Percentiles rank a stretch among this genome's conserved stretches.
Evolutionary conservation across 2,888 invertebrate species (phyloP).

Genomic region (Thera britannica): DNA sequence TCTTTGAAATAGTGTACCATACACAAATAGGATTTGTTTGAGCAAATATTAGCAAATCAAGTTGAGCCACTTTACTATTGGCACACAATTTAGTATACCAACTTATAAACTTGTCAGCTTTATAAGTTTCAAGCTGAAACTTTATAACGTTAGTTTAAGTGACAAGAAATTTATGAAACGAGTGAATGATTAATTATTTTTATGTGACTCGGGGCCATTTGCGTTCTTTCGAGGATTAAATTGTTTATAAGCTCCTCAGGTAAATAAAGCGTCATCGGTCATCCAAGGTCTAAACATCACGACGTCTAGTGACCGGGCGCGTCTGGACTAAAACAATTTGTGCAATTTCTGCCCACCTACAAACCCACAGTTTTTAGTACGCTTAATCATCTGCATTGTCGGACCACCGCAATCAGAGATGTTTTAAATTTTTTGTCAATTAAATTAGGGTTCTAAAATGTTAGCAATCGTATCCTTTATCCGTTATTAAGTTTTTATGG

Average conservation of each 20-base stretch:
- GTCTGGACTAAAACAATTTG: constrained; percentile 48
- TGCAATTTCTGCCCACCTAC: constrained; percentile 55
- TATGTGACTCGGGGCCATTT: background rate
- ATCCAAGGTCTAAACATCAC: constrained; percentile 32
- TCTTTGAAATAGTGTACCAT: constrained; percentile 31
- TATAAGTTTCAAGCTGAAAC: background rate
- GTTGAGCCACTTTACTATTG: constrained; percentile 26
- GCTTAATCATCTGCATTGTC: constrained; percentile 40
- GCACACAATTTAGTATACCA: constrained; percentile 20
- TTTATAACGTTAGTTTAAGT: background rate
- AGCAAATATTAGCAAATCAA: constrained; percentile 28
- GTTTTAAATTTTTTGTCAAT: constrained; percentile 30
- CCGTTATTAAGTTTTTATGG: constrained; percentile 27
- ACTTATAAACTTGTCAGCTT: background rate
- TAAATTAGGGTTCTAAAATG: constrained; percentile 28
- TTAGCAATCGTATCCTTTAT: constrained; percentile 22
- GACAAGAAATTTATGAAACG: background rate
- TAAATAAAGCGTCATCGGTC: constrained; percentile 18
- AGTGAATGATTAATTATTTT: background rate
- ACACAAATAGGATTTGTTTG: constrained; percentile 30
- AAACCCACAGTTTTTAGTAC: constrained; percentile 44
- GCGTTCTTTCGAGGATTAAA: background rate
- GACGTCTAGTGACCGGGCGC: constrained; percentile 32
- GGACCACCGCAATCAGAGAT: constrained; percentile 31
- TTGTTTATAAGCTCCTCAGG: no score